Conservation (phyloP, 2,888 invertebrate species). For the Watsonalla binaria region DNA sequence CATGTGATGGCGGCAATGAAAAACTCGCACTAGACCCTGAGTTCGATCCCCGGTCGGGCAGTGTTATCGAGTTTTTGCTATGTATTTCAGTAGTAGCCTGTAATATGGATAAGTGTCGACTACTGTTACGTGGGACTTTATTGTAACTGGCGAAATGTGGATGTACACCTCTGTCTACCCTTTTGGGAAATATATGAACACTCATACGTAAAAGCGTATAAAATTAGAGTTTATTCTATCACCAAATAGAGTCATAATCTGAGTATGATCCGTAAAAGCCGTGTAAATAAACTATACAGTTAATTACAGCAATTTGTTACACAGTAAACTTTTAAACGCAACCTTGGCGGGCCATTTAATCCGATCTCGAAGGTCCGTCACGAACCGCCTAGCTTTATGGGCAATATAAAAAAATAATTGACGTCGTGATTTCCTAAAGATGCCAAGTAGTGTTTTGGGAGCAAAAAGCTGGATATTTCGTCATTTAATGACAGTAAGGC, state of each 20-base stretch:
- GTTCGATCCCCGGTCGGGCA: too few species aligned
- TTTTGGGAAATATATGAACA: too few species aligned
- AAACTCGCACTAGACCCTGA: too few species aligned
- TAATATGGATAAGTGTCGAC: too few species aligned
- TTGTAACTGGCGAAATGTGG: too few species aligned
- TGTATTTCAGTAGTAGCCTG: too few species aligned
- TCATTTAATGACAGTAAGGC: slow-evolving; percentile 1
- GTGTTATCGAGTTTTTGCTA: too few species aligned
- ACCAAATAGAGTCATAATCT: neutral
- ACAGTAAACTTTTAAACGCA: slow-evolving; percentile 12
- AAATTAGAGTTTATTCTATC: neutral
- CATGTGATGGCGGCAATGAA: too few species aligned
- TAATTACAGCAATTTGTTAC: slow-evolving; percentile 23
- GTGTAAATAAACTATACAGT: slow-evolving; percentile 7
- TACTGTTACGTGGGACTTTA: too few species aligned
- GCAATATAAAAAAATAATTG: slow-evolving; percentile 21
- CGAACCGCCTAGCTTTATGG: slow-evolving; percentile 4
- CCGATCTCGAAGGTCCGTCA: slow-evolving; percentile 13
- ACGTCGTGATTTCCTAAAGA: slow-evolving; percentile 37
- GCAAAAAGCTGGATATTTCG: slow-evolving; percentile 12
- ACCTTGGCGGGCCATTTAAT: slow-evolving; percentile 19
- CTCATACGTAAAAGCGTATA: too few species aligned
- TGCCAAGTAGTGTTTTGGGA: slow-evolving; percentile 9
- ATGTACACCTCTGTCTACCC: too few species aligned
- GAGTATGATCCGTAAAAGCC: slow-evolving; percentile 1